Evolutionary conservation across 1,140 invertebrate genomes (phyloP).

Genomic region (Adoxophyes honmai): DNA sequence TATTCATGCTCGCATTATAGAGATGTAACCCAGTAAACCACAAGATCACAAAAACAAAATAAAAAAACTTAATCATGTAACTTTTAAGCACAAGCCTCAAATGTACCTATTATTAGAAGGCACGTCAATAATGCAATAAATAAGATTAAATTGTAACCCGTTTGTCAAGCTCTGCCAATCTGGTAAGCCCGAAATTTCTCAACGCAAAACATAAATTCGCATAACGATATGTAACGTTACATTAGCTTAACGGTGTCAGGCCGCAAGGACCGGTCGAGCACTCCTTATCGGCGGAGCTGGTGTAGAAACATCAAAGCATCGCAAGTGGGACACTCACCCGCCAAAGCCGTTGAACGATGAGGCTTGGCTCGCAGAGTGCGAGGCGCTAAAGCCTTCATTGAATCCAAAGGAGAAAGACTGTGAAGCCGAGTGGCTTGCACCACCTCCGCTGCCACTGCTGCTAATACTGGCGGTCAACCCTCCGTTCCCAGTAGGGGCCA

Average conservation of each 20-base stretch:
- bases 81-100: too few relatives aligned
- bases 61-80: too few relatives aligned
- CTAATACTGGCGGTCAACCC: slow-evolving; percentile 59
- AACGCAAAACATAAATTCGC: neutral
- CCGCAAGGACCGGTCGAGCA: neutral
- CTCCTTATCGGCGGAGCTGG: neutral
- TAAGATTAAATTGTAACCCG: neutral
- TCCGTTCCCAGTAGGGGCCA: slow-evolving; percentile 49
- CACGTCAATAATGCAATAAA: neutral
- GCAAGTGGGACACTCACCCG: slow-evolving; percentile 39
- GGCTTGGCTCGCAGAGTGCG: slow-evolving; percentile 65
- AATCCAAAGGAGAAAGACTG: slow-evolving; percentile 69
- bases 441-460: slow-evolving; percentile 53
- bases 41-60: too few relatives aligned
- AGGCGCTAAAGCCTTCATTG: slow-evolving; percentile 66
- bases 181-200: slow-evolving; percentile 2
- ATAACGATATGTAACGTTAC: slow-evolving; percentile 16
- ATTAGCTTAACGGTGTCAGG: slow-evolving; percentile 9
- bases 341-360: slow-evolving; percentile 67
- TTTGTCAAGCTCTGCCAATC: slow-evolving; percentile 9
- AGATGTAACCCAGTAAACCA: too few relatives aligned
- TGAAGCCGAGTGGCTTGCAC: slow-evolving; percentile 59
- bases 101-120: too few relatives aligned
- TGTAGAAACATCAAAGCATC: slow-evolving; percentile 4
- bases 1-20: too few relatives aligned